phyloP scores from a whole-genome alignment of 2,888 invertebrate species.

The Drosophila antonietae region DNA sequence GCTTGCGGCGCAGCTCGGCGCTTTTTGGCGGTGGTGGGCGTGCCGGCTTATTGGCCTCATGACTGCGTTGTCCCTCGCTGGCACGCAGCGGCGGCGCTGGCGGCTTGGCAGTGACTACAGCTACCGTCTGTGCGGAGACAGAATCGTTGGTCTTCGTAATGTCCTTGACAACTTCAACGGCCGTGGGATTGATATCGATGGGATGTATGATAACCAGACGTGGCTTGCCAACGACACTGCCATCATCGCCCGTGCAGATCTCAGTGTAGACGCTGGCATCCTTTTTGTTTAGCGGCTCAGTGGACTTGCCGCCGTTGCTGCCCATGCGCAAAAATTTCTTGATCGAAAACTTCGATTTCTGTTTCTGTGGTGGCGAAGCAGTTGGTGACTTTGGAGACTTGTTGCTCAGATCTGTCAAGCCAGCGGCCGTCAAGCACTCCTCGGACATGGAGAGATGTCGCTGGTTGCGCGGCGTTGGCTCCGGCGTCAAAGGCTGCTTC shows the following conservation, averaged over 20 bases:
- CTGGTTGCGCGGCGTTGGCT: conserved; percentile 88
- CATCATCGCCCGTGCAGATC: conserved; percentile 83
- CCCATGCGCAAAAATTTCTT: conserved; percentile 93
- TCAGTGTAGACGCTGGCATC: conserved; percentile 85
- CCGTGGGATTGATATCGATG: conserved; percentile 92
- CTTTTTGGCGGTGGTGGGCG: conserved; percentile 91
- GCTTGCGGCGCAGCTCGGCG: conserved; percentile 87
- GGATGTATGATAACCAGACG: conserved; percentile 95
- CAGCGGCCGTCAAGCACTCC: conserved; percentile 87
- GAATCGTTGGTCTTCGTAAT: conserved; percentile 85
- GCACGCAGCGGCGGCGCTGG: conserved; percentile 91
- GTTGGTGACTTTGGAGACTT: conserved; percentile 52
- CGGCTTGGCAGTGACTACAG: conserved; percentile 86
- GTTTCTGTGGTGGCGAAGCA: conserved; percentile 84
- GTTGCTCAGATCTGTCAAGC: conserved; percentile 41
- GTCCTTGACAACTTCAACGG: conserved; percentile 91
- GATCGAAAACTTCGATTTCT: conserved; percentile 92
- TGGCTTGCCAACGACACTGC: conserved; percentile 86
- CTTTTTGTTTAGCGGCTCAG: conserved; percentile 84
- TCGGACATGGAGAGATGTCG: conserved; percentile 90
- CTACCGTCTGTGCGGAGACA: conserved; percentile 82
- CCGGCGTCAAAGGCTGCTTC: conserved; percentile 86
- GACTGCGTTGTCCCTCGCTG: conserved; percentile 81
- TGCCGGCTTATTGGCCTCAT: conserved; percentile 87
- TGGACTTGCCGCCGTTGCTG: conserved; percentile 88